Base-by-base conservation (phyloP, 2,797 vertebrate genomes). In the Rhincodon typus region DNA sequence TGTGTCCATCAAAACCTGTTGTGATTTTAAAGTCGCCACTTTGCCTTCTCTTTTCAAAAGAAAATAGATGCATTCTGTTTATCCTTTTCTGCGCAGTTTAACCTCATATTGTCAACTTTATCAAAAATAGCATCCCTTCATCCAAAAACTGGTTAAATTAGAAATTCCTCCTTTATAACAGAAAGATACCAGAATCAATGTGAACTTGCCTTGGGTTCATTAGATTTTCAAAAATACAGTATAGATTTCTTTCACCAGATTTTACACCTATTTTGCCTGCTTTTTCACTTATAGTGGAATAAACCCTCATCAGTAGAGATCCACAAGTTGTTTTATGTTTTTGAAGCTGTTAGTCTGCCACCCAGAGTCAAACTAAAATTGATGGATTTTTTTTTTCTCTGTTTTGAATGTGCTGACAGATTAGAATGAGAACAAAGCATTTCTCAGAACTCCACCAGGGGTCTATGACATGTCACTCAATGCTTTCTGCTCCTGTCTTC, bases 311-410 rank as follows among this genome's bases (percentile, higher is more conserved):
- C 74, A 6, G 46, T 53, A 34, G 72, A 95, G 70, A 77, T 74
- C 46, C 27, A 34, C 6, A 77, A 95, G 42, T 74, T 50, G 21
- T 95, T 95, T 74, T 77, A 74, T 74, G 70, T 34, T 77, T 62
- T 95, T 57, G 27, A 74, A 72, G 94, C 70, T 72, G 69, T 95
- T 95, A 77, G 13, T 21, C 42, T 53, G 94, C 67, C 70, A 50
- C 70, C 38, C 94, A 95, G 94, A 95, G 70, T 77, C 94, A 72
- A 95, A 95, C 23, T 27, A 74, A 74, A 77, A 95, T 95, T 95
- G 94, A 95, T 30, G 30, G 70, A 77, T 17, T 93, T 93, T 23
- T 93, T 93, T 93, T 23, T 93, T 90, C 62, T 90, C 12, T 66
- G 27, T 62, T 34, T 93, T 67, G 62, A 93, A 66, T 38, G n/a